Evolutionary conservation across 2,113 vertebrate species (phyloP).

Genomic region (Phrynosoma blainvillii): DNA sequence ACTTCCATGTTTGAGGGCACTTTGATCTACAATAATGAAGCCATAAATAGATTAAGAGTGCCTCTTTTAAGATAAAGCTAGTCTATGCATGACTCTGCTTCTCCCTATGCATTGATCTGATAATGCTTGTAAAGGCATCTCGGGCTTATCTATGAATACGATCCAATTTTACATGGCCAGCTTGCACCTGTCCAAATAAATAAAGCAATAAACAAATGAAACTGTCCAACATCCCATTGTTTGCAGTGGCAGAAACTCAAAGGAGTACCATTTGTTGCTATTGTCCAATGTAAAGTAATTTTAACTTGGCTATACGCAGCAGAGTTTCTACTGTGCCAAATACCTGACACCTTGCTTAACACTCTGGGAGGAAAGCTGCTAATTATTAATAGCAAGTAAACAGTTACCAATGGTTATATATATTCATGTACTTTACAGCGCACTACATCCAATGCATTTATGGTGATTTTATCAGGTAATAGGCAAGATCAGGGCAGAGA

Average conservation of each 20-base stretch:
- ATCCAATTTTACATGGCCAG: conserved; percentile 41
- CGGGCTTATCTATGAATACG: conserved; percentile 45
- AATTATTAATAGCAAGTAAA: conserved; percentile 79
- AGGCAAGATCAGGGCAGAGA: conserved; percentile 43
- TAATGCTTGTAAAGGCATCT: conserved; percentile 40
- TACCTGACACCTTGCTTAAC: conserved; percentile 55
- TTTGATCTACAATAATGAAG: conserved; percentile 7
- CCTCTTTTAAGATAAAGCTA: neutral
- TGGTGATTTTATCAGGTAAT: conserved; percentile 53
- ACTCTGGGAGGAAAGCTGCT: conserved; percentile 66
- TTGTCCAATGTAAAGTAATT: conserved; percentile 63
- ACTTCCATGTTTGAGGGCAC: neutral
- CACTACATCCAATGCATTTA: conserved; percentile 66
- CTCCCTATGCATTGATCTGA: conserved; percentile 20
- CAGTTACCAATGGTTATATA: conserved; percentile 70
- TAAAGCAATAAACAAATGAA: conserved; percentile 73
- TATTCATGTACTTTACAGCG: conserved; percentile 71
- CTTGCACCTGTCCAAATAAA: conserved; percentile 72
- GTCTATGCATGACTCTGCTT: conserved; percentile 22
- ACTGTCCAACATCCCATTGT: conserved; percentile 68
- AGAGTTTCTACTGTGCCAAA: conserved; percentile 62
- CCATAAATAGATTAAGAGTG: conserved; percentile 6
- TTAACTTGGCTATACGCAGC: conserved; percentile 55
- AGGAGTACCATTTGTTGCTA: conserved; percentile 59
- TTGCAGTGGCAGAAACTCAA: conserved; percentile 72